Conservation (phyloP, 2,797 vertebrate genomes). For the Apodemus agrarius region DNA sequence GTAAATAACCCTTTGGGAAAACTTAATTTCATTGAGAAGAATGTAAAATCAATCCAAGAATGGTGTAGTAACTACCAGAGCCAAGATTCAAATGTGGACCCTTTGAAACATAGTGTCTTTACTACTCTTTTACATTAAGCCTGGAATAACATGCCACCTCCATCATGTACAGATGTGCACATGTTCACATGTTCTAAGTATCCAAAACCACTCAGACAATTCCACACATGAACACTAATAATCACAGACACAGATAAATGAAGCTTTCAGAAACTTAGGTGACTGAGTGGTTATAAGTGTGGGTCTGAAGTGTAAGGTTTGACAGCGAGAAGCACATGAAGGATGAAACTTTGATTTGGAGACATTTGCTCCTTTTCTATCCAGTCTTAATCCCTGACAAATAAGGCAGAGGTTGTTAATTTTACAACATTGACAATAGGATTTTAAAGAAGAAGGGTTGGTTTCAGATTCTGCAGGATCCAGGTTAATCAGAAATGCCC, state of each 20-base stretch:
- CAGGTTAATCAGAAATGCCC: no score
- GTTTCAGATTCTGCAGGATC: not conserved
- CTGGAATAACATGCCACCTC: accelerated
- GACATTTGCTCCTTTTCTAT: not conserved
- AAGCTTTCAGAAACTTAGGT: not conserved
- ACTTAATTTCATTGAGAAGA: not conserved
- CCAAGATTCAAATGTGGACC: not conserved
- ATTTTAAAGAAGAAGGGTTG: not conserved
- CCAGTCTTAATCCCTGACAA: not conserved
- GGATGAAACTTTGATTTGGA: not conserved
- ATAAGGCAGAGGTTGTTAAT: no score
- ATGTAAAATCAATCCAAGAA: not conserved
- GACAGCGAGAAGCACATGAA: accelerated
- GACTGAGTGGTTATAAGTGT: not conserved
- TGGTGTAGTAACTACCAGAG: not conserved
- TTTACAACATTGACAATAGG: not conserved
- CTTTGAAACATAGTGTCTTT: not conserved
- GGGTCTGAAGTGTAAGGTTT: not conserved
- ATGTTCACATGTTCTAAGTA: not conserved
- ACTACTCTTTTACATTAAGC: not conserved
- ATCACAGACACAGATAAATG: not conserved
- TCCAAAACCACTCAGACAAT: not conserved
- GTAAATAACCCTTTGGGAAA: not conserved
- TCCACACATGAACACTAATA: not conserved
- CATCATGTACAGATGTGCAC: not conserved